Percentiles rank a stretch among this genome's conserved stretches.
phyloP scores from a whole-genome alignment of 2,888 invertebrate species.

The Acrobasis suavella region DNA sequence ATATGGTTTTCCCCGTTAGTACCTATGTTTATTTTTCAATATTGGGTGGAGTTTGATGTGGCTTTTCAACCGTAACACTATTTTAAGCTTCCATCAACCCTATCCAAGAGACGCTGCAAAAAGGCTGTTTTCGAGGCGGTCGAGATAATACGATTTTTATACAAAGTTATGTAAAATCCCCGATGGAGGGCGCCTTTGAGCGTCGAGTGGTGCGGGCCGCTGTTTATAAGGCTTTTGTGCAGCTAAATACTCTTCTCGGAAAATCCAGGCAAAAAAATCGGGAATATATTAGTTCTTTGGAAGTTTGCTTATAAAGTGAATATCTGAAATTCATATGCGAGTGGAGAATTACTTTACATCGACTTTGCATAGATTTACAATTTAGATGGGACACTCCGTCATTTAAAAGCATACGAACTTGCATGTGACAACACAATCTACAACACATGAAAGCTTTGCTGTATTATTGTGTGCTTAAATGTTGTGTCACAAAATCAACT shows the following conservation, averaged over 20 bases:
- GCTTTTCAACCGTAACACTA: too few relatives aligned
- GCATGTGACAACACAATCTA: too few relatives aligned
- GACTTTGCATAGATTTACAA: background rate
- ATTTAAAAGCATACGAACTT: too few relatives aligned
- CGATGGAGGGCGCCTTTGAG: constrained; percentile 28
- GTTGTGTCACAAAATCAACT: too few relatives aligned
- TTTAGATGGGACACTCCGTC: too few relatives aligned
- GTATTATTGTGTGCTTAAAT: too few relatives aligned
- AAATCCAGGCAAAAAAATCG: background rate
- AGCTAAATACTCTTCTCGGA: constrained; percentile 32
- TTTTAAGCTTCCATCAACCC: background rate
- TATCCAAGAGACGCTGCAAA: constrained; percentile 30
- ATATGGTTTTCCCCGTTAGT: too few relatives aligned
- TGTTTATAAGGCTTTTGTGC: constrained; percentile 37
- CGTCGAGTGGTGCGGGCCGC: constrained; percentile 26
- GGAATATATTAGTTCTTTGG: too few relatives aligned
- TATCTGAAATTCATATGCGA: too few relatives aligned
- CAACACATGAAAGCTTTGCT: too few relatives aligned
- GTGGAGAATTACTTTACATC: constrained; percentile 34
- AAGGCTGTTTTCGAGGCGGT: constrained; percentile 29
- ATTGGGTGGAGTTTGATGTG: too few relatives aligned
- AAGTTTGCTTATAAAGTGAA: constrained; percentile 14
- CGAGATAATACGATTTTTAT: constrained; percentile 30
- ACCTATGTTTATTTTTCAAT: too few relatives aligned
- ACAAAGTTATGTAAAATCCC: constrained; percentile 32